phyloP scores from a whole-genome alignment of 2,888 invertebrate species.

The Siphlonurus alternatus region DNA sequence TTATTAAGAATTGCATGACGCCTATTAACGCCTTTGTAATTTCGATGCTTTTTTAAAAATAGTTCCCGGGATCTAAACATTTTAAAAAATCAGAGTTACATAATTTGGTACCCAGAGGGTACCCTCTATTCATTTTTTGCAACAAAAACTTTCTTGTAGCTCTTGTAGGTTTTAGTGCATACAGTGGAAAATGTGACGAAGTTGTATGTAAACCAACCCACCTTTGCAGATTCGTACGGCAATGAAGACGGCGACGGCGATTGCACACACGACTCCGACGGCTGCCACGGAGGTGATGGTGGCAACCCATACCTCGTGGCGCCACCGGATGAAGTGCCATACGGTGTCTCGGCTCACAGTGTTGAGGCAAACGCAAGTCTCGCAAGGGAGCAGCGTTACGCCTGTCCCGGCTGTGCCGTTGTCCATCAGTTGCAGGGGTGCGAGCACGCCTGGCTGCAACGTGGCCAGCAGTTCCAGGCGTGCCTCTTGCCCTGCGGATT shows the following conservation, averaged over 20 bases:
- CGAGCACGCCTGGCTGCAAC: not conserved
- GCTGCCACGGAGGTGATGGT: constrained; percentile 46
- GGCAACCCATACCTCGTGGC: constrained; percentile 35
- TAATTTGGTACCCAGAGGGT: too few species aligned
- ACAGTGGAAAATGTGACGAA: too few species aligned
- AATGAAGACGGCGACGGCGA: constrained; percentile 46
- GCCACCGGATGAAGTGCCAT: constrained; percentile 15
- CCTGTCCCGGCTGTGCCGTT: constrained; percentile 1
- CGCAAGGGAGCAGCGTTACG: constrained; percentile 3
- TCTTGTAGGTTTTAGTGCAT: too few species aligned
- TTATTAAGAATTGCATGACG: too few species aligned
- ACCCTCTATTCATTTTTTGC: too few species aligned
- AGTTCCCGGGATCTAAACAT: too few species aligned
- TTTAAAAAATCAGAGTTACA: too few species aligned
- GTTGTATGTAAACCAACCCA: too few species aligned
- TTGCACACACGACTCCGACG: constrained; percentile 42
- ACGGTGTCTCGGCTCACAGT: not conserved
- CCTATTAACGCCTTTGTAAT: too few species aligned
- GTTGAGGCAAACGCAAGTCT: not conserved
- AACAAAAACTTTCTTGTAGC: too few species aligned
- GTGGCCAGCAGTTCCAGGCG: not conserved
- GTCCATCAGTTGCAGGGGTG: not conserved
- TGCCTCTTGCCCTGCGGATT: too few species aligned
- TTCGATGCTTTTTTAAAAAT: too few species aligned
- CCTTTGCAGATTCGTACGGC: constrained; percentile 39